A percentile compares a stretch with the other conserved stretches of the same genome.
Conservation (phyloP, 2,797 vertebrate species). For the Neosalanx taihuensis region DNA sequence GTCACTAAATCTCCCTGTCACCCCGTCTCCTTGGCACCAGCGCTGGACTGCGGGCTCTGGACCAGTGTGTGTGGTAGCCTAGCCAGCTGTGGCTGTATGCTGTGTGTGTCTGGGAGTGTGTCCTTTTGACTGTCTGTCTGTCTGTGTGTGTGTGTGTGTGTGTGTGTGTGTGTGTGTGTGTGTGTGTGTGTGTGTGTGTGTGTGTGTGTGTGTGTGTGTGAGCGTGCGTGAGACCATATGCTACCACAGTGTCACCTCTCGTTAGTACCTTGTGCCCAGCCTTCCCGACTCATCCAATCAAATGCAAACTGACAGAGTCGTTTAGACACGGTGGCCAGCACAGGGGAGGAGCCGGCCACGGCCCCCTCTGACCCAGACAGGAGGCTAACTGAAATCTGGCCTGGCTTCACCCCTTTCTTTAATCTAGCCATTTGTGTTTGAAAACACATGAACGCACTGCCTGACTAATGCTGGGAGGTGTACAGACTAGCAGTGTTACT, state of each 20-base stretch:
- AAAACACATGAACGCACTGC: neutral
- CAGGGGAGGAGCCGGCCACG: neutral
- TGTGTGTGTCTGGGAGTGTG: neutral
- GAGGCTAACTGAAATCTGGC: slow-evolving; percentile 6
- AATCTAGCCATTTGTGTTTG: no score
- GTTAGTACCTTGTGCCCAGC: neutral
- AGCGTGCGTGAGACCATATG: neutral
- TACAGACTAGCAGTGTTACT: neutral
- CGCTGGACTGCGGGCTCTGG: neutral
- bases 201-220: slow-evolving; percentile 1
- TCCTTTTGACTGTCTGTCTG: neutral
- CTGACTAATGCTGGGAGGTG: neutral
- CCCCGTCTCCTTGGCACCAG: neutral
- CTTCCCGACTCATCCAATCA: neutral
- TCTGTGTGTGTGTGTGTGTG: neutral
- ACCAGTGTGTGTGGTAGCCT: neutral
- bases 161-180: neutral
- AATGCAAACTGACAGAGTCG: slow-evolving; percentile 13
- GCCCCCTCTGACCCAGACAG: neutral
- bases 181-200: neutral
- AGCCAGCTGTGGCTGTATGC: slow-evolving; percentile 8
- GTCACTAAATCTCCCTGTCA: neutral
- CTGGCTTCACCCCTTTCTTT: neutral
- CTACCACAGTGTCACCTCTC: neutral
- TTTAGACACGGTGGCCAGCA: neutral